Conservation (phyloP, 2,888 invertebrate genomes). For the Troilus luridus region DNA sequence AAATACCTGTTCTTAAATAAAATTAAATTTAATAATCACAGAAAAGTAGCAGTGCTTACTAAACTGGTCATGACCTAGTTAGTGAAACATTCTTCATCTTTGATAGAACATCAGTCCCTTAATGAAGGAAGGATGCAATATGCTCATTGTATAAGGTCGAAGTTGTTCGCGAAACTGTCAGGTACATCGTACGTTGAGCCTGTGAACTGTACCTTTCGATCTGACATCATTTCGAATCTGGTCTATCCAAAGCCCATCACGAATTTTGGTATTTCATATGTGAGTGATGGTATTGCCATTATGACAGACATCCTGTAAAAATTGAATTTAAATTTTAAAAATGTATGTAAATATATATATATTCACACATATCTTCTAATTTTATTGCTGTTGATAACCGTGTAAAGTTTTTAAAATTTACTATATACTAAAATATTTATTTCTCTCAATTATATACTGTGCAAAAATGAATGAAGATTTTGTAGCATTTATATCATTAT, state of each 20-base stretch:
- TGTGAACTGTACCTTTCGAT: neutral
- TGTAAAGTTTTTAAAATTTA: too few species aligned
- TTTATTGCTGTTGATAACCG: too few species aligned
- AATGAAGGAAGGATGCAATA: neutral
- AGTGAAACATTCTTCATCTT: neutral
- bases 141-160: neutral
- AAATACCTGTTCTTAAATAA: neutral
- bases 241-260: conserved; percentile 83
- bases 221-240: neutral
- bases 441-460: too few species aligned
- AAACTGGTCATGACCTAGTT: conserved; percentile 42
- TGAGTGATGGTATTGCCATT: conserved; percentile 87
- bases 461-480: too few species aligned
- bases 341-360: too few species aligned
- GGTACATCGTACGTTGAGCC: neutral
- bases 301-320: conserved; percentile 85
- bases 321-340: too few species aligned
- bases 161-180: neutral
- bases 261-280: conserved; percentile 87
- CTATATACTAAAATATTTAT: too few species aligned
- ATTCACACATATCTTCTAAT: too few species aligned
- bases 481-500: too few species aligned
- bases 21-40: conserved; percentile 34
- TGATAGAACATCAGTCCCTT: neutral
- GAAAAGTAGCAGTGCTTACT: conserved; percentile 38